phyloP scores from a whole-genome alignment of 2,113 vertebrate species.

The Colaptes auratus region DNA sequence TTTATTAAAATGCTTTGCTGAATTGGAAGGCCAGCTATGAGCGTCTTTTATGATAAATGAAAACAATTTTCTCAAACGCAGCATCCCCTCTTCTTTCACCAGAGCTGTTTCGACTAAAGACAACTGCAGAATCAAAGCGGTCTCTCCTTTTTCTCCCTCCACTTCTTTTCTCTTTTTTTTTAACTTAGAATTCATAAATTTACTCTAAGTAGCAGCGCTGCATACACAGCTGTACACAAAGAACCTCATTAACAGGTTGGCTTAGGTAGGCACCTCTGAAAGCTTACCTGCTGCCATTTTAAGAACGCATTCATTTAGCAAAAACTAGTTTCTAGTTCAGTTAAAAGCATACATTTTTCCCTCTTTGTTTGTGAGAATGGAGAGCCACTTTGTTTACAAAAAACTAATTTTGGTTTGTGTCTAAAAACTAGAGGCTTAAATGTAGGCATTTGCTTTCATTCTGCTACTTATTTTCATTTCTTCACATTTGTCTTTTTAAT shows the following conservation, averaged over 20 bases:
- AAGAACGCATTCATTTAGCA: neutral
- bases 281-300: neutral
- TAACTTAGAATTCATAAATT: neutral
- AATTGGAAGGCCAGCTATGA: neutral
- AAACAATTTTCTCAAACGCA: constrained; percentile 3
- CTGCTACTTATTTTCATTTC: neutral
- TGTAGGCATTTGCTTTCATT: neutral
- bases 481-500: neutral
- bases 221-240: neutral
- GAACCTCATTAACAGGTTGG: neutral
- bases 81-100: neutral
- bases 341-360: neutral
- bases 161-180: neutral
- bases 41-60: neutral
- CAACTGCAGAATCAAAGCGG: neutral
- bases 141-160: neutral
- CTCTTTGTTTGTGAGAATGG: neutral
- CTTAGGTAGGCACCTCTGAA: neutral
- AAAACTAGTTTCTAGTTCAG: neutral
- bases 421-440: neutral
- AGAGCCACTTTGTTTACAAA: neutral
- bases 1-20: constrained; percentile 8
- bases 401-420: neutral
- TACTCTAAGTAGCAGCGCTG: neutral
- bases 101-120: neutral